phyloP scores from a whole-genome alignment of 2,888 invertebrate species.

The Latrodectus elegans region DNA sequence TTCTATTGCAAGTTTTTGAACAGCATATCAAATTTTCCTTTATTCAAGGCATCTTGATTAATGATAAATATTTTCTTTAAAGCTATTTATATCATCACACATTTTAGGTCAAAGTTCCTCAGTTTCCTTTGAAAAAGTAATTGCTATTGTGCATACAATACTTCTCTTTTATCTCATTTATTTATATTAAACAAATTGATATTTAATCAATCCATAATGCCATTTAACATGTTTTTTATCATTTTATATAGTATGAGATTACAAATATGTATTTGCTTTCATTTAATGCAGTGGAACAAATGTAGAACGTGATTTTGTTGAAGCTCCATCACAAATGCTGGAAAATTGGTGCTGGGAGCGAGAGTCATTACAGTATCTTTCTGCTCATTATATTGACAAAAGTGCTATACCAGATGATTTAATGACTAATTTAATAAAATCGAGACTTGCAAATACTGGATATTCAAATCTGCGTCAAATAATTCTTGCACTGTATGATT shows the following conservation, averaged over 20 bases:
- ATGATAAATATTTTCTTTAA: neutral
- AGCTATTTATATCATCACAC: neutral
- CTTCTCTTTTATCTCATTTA: no score
- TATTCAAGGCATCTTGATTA: neutral
- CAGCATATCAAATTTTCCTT: neutral
- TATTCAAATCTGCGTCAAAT: conserved; percentile 77
- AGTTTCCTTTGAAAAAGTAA: no score
- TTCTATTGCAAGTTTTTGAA: neutral
- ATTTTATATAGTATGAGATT: no score
- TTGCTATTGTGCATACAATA: no score
- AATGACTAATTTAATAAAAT: conserved; percentile 75
- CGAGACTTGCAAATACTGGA: conserved; percentile 77
- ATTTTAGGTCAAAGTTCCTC: neutral
- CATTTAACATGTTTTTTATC: no score
- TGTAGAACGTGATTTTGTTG: conserved; percentile 78
- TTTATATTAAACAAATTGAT: no score
- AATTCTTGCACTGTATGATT: conserved; percentile 77
- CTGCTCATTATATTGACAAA: conserved; percentile 75
- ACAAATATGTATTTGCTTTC: conserved; percentile 1
- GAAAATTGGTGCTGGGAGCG: conserved; percentile 78
- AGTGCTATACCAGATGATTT: conserved; percentile 75
- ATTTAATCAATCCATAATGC: no score
- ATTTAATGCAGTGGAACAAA: conserved; percentile 74
- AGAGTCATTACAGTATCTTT: conserved; percentile 76
- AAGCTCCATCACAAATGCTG: conserved; percentile 78